Conservation (phyloP, 2,888 invertebrate genomes). For the Meloe dianella region DNA sequence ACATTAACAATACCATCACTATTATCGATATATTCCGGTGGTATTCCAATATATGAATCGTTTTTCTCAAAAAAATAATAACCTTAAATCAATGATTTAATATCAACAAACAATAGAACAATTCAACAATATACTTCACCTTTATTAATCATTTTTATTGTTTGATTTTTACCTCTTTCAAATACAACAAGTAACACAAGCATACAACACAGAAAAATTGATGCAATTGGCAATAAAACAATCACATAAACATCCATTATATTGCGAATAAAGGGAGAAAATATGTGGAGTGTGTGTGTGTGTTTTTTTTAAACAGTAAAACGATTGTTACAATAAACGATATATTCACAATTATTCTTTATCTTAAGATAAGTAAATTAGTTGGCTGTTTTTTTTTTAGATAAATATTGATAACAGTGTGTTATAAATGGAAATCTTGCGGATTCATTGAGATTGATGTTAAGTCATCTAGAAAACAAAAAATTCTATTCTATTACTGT, state of each 20-base stretch:
- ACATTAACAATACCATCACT: constrained; percentile 19
- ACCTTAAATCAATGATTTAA: constrained; percentile 20
- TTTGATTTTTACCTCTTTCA: constrained; percentile 24
- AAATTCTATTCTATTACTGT: not conserved
- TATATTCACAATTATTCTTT: constrained; percentile 5
- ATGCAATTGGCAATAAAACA: constrained; percentile 28
- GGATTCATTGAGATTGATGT: not conserved
- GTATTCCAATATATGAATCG: constrained; percentile 26
- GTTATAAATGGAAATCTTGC: not conserved
- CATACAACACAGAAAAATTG: constrained; percentile 28
- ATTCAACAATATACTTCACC: constrained; percentile 14
- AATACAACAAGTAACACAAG: constrained; percentile 23
- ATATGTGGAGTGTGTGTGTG: constrained; percentile 4
- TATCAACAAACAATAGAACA: not conserved
- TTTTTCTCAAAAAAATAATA: constrained; percentile 29
- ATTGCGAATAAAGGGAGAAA: constrained; percentile 14
- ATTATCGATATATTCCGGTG: constrained; percentile 27
- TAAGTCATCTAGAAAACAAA: constrained; percentile 22
- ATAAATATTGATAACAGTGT: not conserved
- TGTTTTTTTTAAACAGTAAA: constrained; percentile 11
- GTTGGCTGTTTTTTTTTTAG: not conserved
- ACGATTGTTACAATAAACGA: not conserved
- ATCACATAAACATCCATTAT: constrained; percentile 29
- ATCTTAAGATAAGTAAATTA: constrained; percentile 6
- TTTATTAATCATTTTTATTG: constrained; percentile 27